Base-by-base conservation (phyloP, 2,888 invertebrate genomes). In the Iphiclides podalirius region DNA sequence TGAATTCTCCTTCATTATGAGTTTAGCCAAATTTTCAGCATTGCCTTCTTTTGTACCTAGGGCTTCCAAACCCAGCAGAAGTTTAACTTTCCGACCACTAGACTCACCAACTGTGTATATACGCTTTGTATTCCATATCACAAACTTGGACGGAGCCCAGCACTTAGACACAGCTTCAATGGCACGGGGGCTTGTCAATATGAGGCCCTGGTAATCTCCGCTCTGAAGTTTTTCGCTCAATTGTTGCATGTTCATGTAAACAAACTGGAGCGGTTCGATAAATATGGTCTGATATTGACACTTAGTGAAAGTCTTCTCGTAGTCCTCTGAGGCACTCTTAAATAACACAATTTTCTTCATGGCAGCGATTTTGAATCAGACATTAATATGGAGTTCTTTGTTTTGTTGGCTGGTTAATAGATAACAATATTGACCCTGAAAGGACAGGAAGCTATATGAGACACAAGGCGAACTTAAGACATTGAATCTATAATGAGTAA, bases 321-420 rank as follows among this genome's bases (percentile, higher is more conserved):
- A 87, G 46, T 86, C 85, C 59, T 85, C 84, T 0, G 85, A 86
- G 44, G 63, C 71, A 52, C 79, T 73, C 63, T 81, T 87, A 58
- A 87, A 87, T 49, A 87, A 60, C 38, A 81, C 74, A 2, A 84
- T 76, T 67, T 77, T 82, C 72, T 76, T 80, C 86, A 87, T 87
- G 53, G 33, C 49, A 48, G 37, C 47, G 35, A 41, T 28, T 46
- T 28, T 31, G 11, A 45, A 34, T 16, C 35, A 37, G 15, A 44
- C 55, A 59, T 54, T 45, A 57, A 60, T 39, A 35, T 28, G 31
- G 28, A 41, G 14, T 46, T 53, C 54, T 60, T 60, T 60, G 55
- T 61, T 52, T 43, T 36, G 51, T 47, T 49, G 48, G 41, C 45
- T 49, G 42, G n/a, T 52, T 54, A 55, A 55, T 56, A 53, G 58